Percentiles rank a stretch among this genome's conserved stretches.
phyloP scores from a whole-genome alignment of 2,113 vertebrate genomes.

The Mesoclemmys tuberculata region DNA sequence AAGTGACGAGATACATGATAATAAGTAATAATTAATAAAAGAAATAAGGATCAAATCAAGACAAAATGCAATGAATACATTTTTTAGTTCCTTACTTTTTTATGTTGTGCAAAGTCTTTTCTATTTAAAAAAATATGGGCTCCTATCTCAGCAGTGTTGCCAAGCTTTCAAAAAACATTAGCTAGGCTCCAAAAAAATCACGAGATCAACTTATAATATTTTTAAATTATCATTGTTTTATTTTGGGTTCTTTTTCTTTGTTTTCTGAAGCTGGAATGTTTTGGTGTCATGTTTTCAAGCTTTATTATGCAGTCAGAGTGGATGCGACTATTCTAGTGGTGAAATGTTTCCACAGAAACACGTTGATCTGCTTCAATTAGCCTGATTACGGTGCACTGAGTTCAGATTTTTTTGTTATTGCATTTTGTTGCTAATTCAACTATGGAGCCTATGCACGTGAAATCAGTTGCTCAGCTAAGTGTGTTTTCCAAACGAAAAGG shows the following conservation, averaged over 20 bases:
- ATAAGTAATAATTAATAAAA: neutral
- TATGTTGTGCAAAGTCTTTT: neutral
- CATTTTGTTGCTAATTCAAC: constrained; percentile 41
- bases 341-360: constrained; percentile 54
- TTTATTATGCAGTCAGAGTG: constrained; percentile 7
- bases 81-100: neutral
- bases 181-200: neutral
- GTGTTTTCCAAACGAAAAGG: neutral
- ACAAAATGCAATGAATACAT: neutral
- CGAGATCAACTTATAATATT: constrained; percentile 5
- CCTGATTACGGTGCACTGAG: constrained; percentile 66
- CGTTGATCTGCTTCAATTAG: constrained; percentile 59
- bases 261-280: neutral
- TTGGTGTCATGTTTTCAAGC: neutral
- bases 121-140: neutral
- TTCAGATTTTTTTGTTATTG: constrained; percentile 49
- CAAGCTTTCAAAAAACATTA: neutral
- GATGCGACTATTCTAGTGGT: constrained; percentile 41
- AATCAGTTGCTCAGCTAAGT: neutral
- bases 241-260: neutral
- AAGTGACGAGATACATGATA: neutral
- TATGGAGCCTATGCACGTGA: constrained; percentile 1
- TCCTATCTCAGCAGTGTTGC: neutral
- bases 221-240: neutral
- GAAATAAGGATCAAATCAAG: neutral